Evolutionary conservation across 92 coral and sea anemone genomes (phyloP).

Genomic region (Phenganax marumi): DNA sequence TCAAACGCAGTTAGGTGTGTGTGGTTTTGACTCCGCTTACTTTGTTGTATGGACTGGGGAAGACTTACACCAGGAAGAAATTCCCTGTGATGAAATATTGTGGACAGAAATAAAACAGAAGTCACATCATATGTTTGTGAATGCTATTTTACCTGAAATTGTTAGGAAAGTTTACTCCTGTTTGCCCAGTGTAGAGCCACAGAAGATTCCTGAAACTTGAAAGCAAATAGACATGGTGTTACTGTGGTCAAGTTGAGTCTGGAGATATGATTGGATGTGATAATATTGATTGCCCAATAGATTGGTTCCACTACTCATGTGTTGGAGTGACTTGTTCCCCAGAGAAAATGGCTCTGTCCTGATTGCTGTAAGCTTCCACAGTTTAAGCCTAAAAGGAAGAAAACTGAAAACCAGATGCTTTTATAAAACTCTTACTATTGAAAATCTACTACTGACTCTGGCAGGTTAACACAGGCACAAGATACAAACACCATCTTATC

Average conservation of each 20-base stretch:
- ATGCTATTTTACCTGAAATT: background rate
- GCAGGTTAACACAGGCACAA: constrained; percentile 1
- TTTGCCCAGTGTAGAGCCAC: background rate
- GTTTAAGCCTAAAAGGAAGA: no score
- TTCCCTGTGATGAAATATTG: background rate
- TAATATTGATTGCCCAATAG: no score
- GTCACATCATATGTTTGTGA: background rate
- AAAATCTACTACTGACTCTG: background rate
- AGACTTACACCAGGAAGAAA: background rate
- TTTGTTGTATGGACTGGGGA: background rate
- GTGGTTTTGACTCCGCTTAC: background rate
- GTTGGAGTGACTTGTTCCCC: no score
- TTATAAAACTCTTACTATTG: background rate
- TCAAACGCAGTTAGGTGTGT: background rate
- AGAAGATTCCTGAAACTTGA: background rate
- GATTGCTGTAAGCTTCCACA: no score
- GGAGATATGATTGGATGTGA: no score
- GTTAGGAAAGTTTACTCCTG: background rate
- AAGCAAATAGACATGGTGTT: background rate
- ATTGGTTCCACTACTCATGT: no score
- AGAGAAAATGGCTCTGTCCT: no score
- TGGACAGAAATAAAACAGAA: background rate
- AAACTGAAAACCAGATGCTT: no score
- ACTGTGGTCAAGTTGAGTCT: background rate
- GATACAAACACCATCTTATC: constrained; percentile 8